Evolutionary conservation across 1,140 invertebrate species (phyloP).

Genomic region (Sycophila sp.): DNA sequence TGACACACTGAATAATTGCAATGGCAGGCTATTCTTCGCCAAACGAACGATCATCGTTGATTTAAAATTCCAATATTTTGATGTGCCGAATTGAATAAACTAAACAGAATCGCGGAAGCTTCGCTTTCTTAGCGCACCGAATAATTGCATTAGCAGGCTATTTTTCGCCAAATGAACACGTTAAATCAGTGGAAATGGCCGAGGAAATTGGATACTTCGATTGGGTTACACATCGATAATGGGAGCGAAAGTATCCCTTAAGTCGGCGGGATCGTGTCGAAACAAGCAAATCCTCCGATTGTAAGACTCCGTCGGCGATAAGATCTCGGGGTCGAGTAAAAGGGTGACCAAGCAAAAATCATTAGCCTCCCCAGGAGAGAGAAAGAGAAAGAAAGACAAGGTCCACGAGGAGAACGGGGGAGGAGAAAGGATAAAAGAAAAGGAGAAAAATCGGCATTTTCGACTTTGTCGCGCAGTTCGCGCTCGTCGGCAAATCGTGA

Average conservation of each 20-base stretch:
- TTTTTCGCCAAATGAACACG: no score
- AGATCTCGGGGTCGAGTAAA: slow-evolving; percentile 37
- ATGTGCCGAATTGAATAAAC: no score
- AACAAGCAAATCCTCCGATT: slow-evolving; percentile 30
- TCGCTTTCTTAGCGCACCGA: no score
- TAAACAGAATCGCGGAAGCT: no score
- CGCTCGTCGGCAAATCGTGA: not conserved
- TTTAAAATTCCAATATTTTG: no score
- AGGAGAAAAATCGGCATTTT: slow-evolving; percentile 10
- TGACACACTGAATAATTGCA: no score
- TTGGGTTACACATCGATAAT: slow-evolving; percentile 17
- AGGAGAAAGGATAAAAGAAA: no score
- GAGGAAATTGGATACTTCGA: slow-evolving; percentile 3
- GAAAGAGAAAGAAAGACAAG: not conserved
- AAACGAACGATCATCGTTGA: no score
- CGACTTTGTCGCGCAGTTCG: not conserved
- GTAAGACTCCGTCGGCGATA: slow-evolving; percentile 39
- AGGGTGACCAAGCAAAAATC: slow-evolving; percentile 36
- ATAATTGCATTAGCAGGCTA: no score
- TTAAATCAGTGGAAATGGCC: not conserved
- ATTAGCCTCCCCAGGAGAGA: slow-evolving; percentile 6
- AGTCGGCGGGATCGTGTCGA: not conserved
- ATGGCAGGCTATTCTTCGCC: no score
- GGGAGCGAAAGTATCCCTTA: slow-evolving; percentile 3
- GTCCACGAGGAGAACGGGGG: no score